Base-by-base conservation (phyloP, 2,797 vertebrate species). In the Poeciliopsis gracilis region DNA sequence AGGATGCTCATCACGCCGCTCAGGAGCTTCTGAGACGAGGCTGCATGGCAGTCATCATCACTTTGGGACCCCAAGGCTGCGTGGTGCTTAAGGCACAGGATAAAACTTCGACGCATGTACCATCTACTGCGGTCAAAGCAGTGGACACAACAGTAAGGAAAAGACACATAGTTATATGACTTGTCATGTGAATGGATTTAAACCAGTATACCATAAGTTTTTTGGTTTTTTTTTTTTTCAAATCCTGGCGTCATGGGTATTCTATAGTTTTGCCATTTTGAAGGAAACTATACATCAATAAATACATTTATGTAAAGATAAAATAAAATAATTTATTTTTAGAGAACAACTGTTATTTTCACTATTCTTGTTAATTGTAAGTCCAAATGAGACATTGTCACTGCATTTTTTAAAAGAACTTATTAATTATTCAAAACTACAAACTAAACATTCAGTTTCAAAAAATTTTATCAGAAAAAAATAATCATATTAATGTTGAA, bases 61-160 rank as follows among this genome's bases (percentile, higher is more conserved):
- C 98, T 55, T 84, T 99, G 88, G 98, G 98, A 83, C 94, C 97
- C 78, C 96, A 96, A 85, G 98, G 98, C 83, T 98, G 97, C 47
- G 94, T 99, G 93, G 94, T 97, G 87, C 90, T 97, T 76, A 92
- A 96, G 75, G 92, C 86, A 83, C 87, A 92, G 51, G 95, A 96
- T 53, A 91, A 92, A 9, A 61, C 83, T 75, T 95, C 95, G 25
- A 96, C 95, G 86, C 96, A 97, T 74, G 89, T 99, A 88, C 95
- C 96, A 72, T 91, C 96, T 11, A 77, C 92, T 53, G 90, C 93
- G 2, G 96, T 97, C 86, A 95, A 86, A 47, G 93, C 97, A 51
- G 95, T 97, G 91, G 98, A 99, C 89, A 98, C 98, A 25, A 99
- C 98, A 90, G 98, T 99, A 97, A 91, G 96, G 84, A 76, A 23